A percentile compares a stretch with the other conserved stretches of the same genome.
phyloP scores from a whole-genome alignment of 35 echinoderm and acorn worm genomes.

The Heliocidaris erythrogramma region DNA sequence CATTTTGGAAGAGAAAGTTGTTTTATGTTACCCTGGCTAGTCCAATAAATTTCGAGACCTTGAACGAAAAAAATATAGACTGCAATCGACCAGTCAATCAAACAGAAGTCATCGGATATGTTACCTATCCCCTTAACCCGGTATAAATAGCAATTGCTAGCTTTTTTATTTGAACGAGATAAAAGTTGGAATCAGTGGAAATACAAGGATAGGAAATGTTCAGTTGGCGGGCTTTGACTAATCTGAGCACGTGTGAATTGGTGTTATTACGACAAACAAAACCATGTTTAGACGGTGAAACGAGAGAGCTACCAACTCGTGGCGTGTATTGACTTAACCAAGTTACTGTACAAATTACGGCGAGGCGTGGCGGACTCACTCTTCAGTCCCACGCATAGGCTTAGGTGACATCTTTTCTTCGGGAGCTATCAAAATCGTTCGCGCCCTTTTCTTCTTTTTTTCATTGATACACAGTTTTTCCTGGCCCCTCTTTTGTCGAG shows the following conservation, averaged over 20 bases:
- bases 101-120: constrained; percentile 1
- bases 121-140: neutral
- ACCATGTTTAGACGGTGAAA: constrained; percentile 43
- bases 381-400: constrained; percentile 32
- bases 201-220: constrained; percentile 30
- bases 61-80: neutral
- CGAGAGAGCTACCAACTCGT: constrained; percentile 37
- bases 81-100: neutral
- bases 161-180: constrained; percentile 24
- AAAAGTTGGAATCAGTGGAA: constrained; percentile 2
- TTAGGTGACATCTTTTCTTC: constrained; percentile 11
- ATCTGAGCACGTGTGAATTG: constrained; percentile 49
- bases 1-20: too few relatives aligned
- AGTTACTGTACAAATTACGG: constrained; percentile 44
- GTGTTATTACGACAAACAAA: constrained; percentile 51
- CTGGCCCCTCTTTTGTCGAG: neutral
- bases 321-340: constrained; percentile 47
- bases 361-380: neutral
- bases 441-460: constrained; percentile 6
- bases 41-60: neutral
- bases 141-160: constrained; percentile 13
- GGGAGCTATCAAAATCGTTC: neutral
- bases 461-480: constrained; percentile 39
- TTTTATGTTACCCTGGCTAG: too few relatives aligned
- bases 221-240: constrained; percentile 29